Percentiles rank a stretch among this genome's conserved stretches.
Evolutionary conservation across 2,113 vertebrate species (phyloP).

Genomic region (Acrocephalus arundinaceus): DNA sequence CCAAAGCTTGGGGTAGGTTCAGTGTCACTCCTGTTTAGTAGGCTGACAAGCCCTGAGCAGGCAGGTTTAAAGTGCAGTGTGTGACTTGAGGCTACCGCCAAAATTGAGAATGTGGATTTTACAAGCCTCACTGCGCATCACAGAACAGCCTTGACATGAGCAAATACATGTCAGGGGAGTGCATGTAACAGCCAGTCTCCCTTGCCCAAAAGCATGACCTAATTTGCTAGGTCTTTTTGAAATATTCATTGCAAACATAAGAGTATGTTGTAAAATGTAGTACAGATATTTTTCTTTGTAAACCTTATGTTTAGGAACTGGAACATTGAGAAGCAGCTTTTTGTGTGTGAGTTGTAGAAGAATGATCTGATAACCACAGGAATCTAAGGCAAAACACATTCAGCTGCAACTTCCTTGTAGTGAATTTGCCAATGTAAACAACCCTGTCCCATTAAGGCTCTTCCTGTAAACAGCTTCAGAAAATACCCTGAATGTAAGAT

Average conservation of each 20-base stretch:
- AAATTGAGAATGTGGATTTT: not conserved
- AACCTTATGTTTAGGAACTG: not conserved
- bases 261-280: not conserved
- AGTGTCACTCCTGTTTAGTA: not conserved
- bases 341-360: not conserved
- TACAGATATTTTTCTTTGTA: not conserved
- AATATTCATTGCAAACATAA: not conserved
- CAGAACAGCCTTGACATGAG: not conserved
- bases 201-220: not conserved
- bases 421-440: constrained; percentile 3
- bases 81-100: not conserved
- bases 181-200: not conserved
- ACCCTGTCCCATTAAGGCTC: not conserved
- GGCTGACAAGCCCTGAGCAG: not conserved
- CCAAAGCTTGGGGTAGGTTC: not conserved
- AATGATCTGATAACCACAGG: not conserved
- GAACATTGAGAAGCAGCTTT: not conserved
- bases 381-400: not conserved
- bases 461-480: constrained; percentile 14
- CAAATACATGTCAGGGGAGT: not conserved
- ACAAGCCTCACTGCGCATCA: not conserved
- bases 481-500: not conserved
- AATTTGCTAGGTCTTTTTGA: not conserved
- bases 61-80: not conserved
- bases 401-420: not conserved